Base-by-base conservation (phyloP, 2,888 invertebrate species). In the Ophioninae sp. region DNA sequence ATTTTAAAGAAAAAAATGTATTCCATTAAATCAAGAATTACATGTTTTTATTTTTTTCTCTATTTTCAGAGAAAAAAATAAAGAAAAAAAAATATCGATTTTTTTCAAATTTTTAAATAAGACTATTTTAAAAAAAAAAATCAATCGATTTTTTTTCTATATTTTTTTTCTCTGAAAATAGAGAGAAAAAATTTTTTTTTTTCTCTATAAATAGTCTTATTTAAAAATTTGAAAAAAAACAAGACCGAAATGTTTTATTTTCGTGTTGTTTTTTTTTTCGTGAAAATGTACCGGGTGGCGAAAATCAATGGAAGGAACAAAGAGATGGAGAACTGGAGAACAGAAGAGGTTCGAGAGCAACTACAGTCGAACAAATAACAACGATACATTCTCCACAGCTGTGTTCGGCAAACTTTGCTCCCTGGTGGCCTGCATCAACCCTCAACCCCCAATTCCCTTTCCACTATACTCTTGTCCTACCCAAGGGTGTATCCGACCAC, bases 351-450 rank as follows among this genome's bases (percentile, higher is more conserved):
- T 74, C 76, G 83, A 84, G 86, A 83, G 84, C 74, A 86, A 83
- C 85, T 56, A 77, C 83, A 79, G 76, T 64, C 82, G 79, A 88
- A 89, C 91, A 90, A 90, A 89, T 89, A 90, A 90, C 88, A 86
- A 87, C 89, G 87, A 91, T 91, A 90, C 88, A 90, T 91, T 90
- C 84, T 82, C 87, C 85, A 84, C 91, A 91, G 90, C 88, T 89
- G 90, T 50, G 50, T 88, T 90, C 86, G 68, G 84, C 86, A 83
- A 90, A 90, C 89, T 90, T 89, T 87, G 50, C 50, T 50, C 50
- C 50, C 50, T 17, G 17, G 50, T 50, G 50, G 6, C 50, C 50
- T 17, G 50, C 50, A 50, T 17, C 50, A 17, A 50, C 0, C 5
- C 50, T 2, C 8, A 30, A 30, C 30, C 30, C 30, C 3, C 30